Evolutionary conservation across 2,888 invertebrate species (phyloP).

Genomic region (Formica aserva): DNA sequence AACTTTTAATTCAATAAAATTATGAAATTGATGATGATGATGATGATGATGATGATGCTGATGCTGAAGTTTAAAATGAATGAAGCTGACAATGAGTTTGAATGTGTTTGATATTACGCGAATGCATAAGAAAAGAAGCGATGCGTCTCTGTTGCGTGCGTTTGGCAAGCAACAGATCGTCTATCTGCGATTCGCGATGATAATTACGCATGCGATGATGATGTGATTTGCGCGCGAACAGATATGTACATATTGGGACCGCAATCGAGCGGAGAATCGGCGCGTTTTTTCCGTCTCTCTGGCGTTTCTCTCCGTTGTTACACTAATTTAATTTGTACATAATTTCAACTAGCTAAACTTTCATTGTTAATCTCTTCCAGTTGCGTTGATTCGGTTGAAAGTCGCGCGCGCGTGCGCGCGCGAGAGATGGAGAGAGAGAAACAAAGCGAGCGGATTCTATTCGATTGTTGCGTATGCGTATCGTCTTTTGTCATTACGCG

Average conservation of each 20-base stretch:
- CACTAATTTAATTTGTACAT: slow-evolving; percentile 52
- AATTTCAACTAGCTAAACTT: slow-evolving; percentile 28
- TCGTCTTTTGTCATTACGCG: slow-evolving; percentile 24
- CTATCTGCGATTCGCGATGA: not conserved
- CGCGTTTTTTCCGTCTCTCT: slow-evolving; percentile 30
- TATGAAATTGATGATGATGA: slow-evolving; percentile 11
- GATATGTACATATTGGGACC: slow-evolving; percentile 8
- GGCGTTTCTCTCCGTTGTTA: slow-evolving; percentile 21
- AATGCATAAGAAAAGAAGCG: slow-evolving; percentile 14
- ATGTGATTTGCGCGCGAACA: not conserved
- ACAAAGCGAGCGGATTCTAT: slow-evolving; percentile 18
- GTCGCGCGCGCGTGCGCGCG: not conserved
- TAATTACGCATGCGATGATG: not conserved
- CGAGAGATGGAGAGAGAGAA: not conserved
- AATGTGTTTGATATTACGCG: slow-evolving; percentile 2
- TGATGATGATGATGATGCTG: slow-evolving; percentile 7
- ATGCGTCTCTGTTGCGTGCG: slow-evolving; percentile 27
- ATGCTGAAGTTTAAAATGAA: too few species aligned
- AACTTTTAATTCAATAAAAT: too few species aligned
- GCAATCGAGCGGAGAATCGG: slow-evolving; percentile 66
- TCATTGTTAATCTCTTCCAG: slow-evolving; percentile 50
- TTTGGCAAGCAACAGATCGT: not conserved
- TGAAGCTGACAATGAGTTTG: slow-evolving; percentile 15
- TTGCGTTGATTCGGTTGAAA: slow-evolving; percentile 17
- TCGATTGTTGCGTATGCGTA: slow-evolving; percentile 22